phyloP scores from a whole-genome alignment of 2,888 invertebrate species.

The Frankliniella intonsa region DNA sequence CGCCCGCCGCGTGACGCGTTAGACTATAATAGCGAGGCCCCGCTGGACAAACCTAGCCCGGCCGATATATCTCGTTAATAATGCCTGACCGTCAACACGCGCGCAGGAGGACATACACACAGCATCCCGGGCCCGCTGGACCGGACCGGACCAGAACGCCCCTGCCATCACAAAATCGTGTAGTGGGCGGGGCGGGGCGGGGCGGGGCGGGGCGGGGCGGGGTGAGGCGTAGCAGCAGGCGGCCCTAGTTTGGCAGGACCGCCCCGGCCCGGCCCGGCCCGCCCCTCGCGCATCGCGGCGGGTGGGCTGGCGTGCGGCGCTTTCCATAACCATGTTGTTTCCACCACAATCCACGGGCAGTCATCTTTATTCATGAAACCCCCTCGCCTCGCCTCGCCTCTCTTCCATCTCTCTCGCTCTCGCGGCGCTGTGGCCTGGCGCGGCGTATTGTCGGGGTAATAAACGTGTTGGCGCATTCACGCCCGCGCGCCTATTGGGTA shows the following conservation, averaged over 20 bases:
- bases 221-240: neutral
- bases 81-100: no score
- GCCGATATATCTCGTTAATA: neutral
- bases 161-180: neutral
- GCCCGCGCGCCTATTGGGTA: neutral
- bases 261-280: neutral
- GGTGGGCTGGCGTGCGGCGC: neutral
- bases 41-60: no score
- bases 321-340: conserved; percentile 22
- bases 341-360: conserved; percentile 1
- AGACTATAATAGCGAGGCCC: no score
- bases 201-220: neutral
- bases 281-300: neutral
- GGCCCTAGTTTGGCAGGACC: neutral
- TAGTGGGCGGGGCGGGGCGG: no score
- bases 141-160: neutral
- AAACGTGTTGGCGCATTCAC: neutral
- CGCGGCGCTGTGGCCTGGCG: no score
- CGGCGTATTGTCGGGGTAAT: neutral
- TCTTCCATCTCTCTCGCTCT: neutral
- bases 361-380: conserved; percentile 15
- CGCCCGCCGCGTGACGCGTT: neutral
- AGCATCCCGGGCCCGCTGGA: neutral
- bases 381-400: neutral
- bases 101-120: neutral